Conservation (phyloP, 2,113 vertebrate species). For the Aplodontia rufa region DNA sequence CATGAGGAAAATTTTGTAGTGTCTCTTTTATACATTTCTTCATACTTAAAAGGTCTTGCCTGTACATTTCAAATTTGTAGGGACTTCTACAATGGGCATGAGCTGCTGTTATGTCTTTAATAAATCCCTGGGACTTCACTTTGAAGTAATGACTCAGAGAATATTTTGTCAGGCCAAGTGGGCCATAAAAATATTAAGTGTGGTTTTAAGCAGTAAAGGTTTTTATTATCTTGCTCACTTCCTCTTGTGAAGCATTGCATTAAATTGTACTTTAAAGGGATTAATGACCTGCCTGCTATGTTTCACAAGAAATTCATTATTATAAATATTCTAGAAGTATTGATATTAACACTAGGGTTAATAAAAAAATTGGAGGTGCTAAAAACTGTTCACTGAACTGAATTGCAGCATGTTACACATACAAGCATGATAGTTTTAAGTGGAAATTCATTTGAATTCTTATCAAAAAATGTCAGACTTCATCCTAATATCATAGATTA, state of each 20-base stretch:
- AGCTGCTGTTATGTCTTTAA: constrained; percentile 77
- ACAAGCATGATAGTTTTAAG: constrained; percentile 18
- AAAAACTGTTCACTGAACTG: neutral
- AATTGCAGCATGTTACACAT: constrained; percentile 11
- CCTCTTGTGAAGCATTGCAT: constrained; percentile 84
- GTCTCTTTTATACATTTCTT: constrained; percentile 43
- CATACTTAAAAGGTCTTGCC: constrained; percentile 69
- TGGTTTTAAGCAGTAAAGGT: constrained; percentile 84
- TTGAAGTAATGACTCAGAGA: constrained; percentile 86
- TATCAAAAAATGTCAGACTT: constrained; percentile 46
- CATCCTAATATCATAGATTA: neutral
- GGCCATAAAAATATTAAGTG: constrained; percentile 85
- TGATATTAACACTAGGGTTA: constrained; percentile 76
- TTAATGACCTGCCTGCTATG: constrained; percentile 81
- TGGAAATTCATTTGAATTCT: constrained; percentile 50
- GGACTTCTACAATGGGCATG: constrained; percentile 61
- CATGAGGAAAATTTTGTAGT: constrained; percentile 45
- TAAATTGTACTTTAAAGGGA: constrained; percentile 85
- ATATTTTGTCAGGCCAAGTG: constrained; percentile 83
- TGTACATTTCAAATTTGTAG: constrained; percentile 54
- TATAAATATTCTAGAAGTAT: constrained; percentile 77
- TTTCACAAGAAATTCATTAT: constrained; percentile 78
- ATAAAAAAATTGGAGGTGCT: constrained; percentile 66
- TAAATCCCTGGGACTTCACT: constrained; percentile 82
- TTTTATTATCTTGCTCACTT: constrained; percentile 86